These are phyloP conservation scores for Drosophila elegans DNA, from an alignment of 1,140 invertebrate species.

Conservation along the genomic window DNA sequence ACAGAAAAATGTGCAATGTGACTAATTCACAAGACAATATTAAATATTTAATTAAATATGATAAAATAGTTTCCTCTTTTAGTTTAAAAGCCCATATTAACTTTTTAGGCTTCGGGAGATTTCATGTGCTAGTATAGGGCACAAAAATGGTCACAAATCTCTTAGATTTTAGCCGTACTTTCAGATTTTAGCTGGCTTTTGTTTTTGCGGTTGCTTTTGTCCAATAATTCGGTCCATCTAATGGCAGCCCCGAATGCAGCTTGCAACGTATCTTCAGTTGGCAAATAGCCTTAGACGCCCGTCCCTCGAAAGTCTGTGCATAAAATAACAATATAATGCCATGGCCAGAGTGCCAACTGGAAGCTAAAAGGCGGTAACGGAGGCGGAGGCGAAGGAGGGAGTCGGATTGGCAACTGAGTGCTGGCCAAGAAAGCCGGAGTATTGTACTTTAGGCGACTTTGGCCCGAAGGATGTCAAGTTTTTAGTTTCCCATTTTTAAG, in stretches of 20 bases:
- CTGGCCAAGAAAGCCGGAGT: conserved; percentile 36
- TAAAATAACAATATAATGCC: conserved; percentile 82
- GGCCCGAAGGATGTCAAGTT: conserved; percentile 65
- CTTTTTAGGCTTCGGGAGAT: not conserved
- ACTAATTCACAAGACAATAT: too few relatives aligned
- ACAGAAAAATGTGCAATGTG: too few relatives aligned
- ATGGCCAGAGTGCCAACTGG: conserved; percentile 48
- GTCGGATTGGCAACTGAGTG: conserved; percentile 29
- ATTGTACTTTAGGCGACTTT: conserved; percentile 58
- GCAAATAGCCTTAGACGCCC: conserved; percentile 78
- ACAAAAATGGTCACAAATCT: conserved; percentile 7
- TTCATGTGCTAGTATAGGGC: conserved; percentile 14
- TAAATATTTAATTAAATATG: too few relatives aligned
- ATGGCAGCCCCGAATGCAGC: conserved; percentile 74
- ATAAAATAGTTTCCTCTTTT: too few relatives aligned
- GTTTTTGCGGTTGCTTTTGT: conserved; percentile 72
- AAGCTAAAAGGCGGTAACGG: not conserved
- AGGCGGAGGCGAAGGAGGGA: not conserved
- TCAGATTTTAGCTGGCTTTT: conserved; percentile 54
- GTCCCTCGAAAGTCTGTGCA: conserved; percentile 69
- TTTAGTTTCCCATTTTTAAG: conserved; percentile 37
- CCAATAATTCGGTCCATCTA: conserved; percentile 81
- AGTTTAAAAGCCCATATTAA: not conserved
- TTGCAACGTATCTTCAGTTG: conserved; percentile 77
- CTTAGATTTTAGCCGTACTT: conserved; percentile 4